phyloP scores from a whole-genome alignment of 2,888 invertebrate species.

The Drosophila putrida region DNA sequence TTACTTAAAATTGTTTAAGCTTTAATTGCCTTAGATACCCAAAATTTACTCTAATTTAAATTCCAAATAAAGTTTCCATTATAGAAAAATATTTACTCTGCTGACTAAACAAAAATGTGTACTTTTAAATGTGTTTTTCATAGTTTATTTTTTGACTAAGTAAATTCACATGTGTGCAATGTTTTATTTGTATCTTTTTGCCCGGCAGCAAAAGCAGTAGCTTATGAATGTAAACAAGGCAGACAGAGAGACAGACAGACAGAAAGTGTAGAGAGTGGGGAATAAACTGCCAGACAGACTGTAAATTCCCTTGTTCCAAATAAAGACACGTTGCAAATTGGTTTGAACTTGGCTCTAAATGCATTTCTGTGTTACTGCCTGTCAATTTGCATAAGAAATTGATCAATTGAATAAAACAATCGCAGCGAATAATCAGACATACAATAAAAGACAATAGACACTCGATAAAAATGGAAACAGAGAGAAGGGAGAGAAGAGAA shows the following conservation, averaged over 20 bases:
- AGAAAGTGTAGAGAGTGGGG: neutral
- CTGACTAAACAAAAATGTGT: conserved; percentile 4
- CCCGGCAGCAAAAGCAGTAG: conserved; percentile 25
- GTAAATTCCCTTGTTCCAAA: conserved; percentile 3
- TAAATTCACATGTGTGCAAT: conserved; percentile 16
- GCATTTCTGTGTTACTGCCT: conserved; percentile 4
- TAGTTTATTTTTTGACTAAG: conserved; percentile 15
- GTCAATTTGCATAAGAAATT: conserved; percentile 46
- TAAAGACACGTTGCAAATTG: conserved; percentile 21
- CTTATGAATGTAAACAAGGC: conserved; percentile 60
- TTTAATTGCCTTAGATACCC: no score
- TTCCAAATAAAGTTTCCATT: conserved; percentile 5
- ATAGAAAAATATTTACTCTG: conserved; percentile 6
- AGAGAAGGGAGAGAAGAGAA: neutral
- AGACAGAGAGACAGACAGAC: conserved; percentile 10
- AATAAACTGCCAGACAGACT: neutral
- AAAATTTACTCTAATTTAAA: conserved; percentile 5
- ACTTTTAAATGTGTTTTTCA: conserved; percentile 8
- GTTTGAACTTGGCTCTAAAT: conserved; percentile 24
- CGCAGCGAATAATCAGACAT: conserved; percentile 37
- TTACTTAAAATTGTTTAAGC: no score
- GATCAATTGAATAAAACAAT: conserved; percentile 39
- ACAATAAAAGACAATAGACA: conserved; percentile 1
- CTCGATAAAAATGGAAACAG: neutral
- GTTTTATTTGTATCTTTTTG: conserved; percentile 36